A percentile compares a stretch with the other conserved stretches of the same genome.
These are phyloP conservation scores for Ceyx erithaca DNA, from an alignment of 2,797 vertebrate species.

Conservation along the genomic window DNA sequence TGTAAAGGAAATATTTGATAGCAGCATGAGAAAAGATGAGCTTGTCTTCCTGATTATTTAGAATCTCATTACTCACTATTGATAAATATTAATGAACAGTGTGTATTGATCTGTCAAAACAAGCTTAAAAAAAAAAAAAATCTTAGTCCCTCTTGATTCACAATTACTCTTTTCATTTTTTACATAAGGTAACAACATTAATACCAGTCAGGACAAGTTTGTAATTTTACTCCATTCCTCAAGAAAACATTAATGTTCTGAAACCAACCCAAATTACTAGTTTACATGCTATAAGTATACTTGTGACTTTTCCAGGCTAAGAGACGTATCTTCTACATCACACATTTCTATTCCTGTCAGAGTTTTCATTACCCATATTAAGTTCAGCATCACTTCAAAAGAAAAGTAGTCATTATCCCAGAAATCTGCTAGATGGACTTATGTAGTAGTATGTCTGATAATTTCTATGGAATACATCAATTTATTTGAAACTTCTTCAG, in stretches of 20 bases:
- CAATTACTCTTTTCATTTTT: neutral
- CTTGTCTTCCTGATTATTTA: neutral
- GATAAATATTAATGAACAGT: neutral
- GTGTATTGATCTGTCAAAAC: neutral
- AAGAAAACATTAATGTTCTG: neutral
- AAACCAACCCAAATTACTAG: neutral
- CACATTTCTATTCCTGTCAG: neutral
- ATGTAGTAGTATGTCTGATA: neutral
- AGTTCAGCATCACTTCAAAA: neutral
- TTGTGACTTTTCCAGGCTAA: neutral
- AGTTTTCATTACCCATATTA: neutral
- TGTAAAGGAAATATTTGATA: neutral
- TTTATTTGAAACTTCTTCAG: neutral
- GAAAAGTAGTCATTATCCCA: neutral
- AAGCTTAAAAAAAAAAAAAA: neutral
- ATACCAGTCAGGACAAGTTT: neutral
- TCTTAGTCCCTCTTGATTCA: neutral
- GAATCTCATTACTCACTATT: neutral
- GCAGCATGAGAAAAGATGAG: neutral
- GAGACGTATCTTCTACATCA: neutral
- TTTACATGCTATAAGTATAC: accelerated
- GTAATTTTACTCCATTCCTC: neutral
- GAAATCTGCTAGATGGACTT: neutral
- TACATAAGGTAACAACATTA: neutral
- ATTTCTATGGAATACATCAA: neutral